Conservation (phyloP, 2,888 invertebrate species). For the Phytoseiulus persimilis region DNA sequence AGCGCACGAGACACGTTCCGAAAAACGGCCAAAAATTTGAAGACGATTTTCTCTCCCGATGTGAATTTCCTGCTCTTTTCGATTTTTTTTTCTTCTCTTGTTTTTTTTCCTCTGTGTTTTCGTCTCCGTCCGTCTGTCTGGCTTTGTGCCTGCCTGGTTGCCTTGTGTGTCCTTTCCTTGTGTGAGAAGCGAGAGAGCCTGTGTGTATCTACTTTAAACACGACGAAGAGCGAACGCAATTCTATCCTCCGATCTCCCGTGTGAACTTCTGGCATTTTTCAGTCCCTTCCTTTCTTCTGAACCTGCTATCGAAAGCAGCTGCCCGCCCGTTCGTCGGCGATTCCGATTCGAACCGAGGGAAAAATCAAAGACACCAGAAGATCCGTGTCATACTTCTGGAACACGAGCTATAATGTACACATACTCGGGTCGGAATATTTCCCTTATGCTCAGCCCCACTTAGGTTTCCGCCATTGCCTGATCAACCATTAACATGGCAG, state of each 20-base stretch:
- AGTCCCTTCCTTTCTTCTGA: neutral
- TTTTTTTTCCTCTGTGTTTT: neutral
- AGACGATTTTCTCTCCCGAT: conserved; percentile 5
- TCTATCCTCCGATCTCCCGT: neutral
- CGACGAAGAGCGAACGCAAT: neutral
- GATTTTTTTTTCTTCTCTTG: neutral
- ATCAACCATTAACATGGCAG: no score
- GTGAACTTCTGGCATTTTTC: neutral
- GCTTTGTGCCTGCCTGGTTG: no score
- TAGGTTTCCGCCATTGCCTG: no score
- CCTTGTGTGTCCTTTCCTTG: neutral
- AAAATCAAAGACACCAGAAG: neutral
- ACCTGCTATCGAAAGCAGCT: neutral
- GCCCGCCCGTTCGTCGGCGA: neutral
- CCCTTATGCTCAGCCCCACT: neutral
- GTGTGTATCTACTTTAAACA: neutral
- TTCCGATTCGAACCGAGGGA: neutral
- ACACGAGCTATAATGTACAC: neutral
- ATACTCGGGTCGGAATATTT: neutral
- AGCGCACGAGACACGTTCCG: neutral
- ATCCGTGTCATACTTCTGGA: neutral
- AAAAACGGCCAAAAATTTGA: neutral
- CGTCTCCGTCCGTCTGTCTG: neutral
- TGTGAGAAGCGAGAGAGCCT: neutral
- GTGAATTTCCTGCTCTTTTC: neutral